These are phyloP conservation scores for Eurypyga helias DNA, from an alignment of 2,113 vertebrate species.

Conservation along the genomic window DNA sequence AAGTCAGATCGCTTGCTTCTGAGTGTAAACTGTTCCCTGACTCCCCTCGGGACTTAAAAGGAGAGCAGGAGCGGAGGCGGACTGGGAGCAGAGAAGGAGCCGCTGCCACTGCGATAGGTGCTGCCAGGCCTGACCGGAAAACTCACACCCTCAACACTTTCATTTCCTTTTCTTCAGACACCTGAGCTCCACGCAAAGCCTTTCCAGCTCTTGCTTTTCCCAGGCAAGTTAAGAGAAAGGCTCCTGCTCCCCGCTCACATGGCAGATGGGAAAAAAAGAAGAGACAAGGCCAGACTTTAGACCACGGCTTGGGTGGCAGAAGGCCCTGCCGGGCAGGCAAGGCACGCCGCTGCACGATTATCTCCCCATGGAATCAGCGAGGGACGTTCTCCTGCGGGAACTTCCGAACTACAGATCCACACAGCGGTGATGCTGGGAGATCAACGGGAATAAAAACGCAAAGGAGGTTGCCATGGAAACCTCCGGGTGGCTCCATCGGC, in stretches of 20 bases:
- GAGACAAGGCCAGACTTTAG: no score
- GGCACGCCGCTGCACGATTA: fast-evolving
- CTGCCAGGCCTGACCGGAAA: not conserved
- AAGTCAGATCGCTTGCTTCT: not conserved
- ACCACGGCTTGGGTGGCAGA: not conserved
- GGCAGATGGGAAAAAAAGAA: not conserved
- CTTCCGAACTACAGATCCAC: not conserved
- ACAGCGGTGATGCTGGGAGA: fast-evolving
- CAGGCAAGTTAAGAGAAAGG: not conserved
- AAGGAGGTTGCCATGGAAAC: not conserved
- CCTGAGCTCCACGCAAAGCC: not conserved
- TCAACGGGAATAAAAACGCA: not conserved
- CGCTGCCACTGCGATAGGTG: fast-evolving
- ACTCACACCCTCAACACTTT: fast-evolving
- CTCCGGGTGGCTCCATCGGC: not conserved
- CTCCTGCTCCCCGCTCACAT: fast-evolving
- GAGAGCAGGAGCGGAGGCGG: not conserved
- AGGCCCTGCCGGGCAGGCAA: not conserved
- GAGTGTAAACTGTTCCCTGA: not conserved
- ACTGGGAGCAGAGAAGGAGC: not conserved
- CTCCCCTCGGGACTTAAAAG: not conserved
- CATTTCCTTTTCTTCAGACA: not conserved
- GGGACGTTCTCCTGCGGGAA: fast-evolving
- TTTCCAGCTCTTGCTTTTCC: not conserved
- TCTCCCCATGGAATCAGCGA: fast-evolving